Evolutionary conservation across 2,113 vertebrate species (phyloP).

Genomic region (Perca fluviatilis): DNA sequence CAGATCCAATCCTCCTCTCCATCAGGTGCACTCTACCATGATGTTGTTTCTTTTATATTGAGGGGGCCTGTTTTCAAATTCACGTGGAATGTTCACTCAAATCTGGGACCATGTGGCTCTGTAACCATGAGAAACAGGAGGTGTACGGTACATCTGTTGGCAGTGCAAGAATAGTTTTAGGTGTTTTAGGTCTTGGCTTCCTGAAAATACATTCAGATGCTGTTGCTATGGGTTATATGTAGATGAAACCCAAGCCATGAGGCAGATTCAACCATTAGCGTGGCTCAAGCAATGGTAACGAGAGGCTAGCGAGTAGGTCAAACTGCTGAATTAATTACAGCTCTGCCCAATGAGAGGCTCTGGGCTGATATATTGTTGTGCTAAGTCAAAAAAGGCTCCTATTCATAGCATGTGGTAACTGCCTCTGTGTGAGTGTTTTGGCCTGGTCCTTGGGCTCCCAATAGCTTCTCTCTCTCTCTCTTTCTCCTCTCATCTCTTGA

Average conservation of each 20-base stretch:
- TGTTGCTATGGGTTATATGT: conserved; percentile 60
- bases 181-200: conserved; percentile 37
- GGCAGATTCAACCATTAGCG: conserved; percentile 67
- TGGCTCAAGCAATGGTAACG: conserved; percentile 62
- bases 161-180: conserved; percentile 16
- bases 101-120: conserved; percentile 27
- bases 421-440: conserved; percentile 84
- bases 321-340: conserved; percentile 84
- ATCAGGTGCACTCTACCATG: conserved; percentile 82
- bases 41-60: conserved; percentile 70
- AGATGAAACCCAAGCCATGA: conserved; percentile 60
- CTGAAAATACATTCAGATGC: conserved; percentile 49
- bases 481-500: conserved; percentile 76
- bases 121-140: conserved; percentile 24
- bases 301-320: conserved; percentile 79
- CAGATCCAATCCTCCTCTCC: conserved; percentile 55
- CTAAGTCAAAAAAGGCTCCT: conserved; percentile 82
- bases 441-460: conserved; percentile 77
- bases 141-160: conserved; percentile 29
- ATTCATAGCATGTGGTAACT: conserved; percentile 83
- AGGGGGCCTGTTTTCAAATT: conserved; percentile 46
- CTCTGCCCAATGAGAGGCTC: conserved; percentile 73
- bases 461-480: conserved; percentile 72
- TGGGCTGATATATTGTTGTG: conserved; percentile 83
- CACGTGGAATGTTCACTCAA: conserved; percentile 23